phyloP scores from a whole-genome alignment of 1,140 invertebrate genomes.

The Chelonus insularis region DNA sequence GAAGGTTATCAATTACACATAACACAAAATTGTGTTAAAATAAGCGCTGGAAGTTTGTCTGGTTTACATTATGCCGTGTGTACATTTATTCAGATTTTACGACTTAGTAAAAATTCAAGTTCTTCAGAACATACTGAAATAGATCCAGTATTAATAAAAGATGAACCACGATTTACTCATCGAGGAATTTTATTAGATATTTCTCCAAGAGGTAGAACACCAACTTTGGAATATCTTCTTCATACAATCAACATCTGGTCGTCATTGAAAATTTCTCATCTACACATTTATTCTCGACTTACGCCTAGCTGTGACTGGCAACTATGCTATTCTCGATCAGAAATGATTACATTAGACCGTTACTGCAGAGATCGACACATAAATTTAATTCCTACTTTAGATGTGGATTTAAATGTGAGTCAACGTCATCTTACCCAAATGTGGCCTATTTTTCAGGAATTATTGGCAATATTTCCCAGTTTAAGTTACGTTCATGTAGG shows the following conservation, averaged over 20 bases:
- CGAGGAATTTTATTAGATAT: conserved; percentile 68
- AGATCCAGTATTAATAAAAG: conserved; percentile 64
- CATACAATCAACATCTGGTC: conserved; percentile 65
- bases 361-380: conserved; percentile 63
- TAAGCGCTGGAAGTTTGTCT: conserved; percentile 61
- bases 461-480: conserved; percentile 56
- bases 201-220: conserved; percentile 65
- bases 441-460: conserved; percentile 64
- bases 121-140: conserved; percentile 45
- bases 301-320: conserved; percentile 60
- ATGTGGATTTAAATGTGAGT: conserved; percentile 63
- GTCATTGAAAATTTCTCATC: conserved; percentile 67
- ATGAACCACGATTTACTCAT: conserved; percentile 65
- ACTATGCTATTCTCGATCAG: conserved; percentile 61
- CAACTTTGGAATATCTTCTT: conserved; percentile 64
- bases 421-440: conserved; percentile 63
- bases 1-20: conserved; percentile 61
- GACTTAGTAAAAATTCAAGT: conserved; percentile 54
- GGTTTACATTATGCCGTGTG: conserved; percentile 67
- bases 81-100: conserved; percentile 67
- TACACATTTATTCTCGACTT: conserved; percentile 64
- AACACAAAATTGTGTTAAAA: conserved; percentile 61
- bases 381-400: conserved; percentile 66
- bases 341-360: conserved; percentile 67
- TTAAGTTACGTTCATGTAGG: conserved; percentile 67